Evolutionary conservation across 2,888 invertebrate species (phyloP).

Genomic region (Caenorhabditis panamensis): DNA sequence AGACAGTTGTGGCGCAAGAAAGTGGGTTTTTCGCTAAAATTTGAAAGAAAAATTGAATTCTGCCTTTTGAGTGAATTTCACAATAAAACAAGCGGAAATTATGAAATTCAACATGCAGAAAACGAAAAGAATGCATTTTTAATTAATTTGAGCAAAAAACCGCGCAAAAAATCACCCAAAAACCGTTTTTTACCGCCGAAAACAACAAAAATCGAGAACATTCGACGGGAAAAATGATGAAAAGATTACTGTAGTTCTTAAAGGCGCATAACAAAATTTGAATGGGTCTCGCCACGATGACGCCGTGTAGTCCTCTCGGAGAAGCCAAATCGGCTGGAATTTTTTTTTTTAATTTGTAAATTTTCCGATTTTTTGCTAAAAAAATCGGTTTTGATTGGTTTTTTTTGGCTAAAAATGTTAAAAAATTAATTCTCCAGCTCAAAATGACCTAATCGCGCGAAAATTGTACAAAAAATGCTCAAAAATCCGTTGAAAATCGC

Average conservation of each 20-base stretch:
- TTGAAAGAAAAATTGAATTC: background rate
- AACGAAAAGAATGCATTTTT: no score
- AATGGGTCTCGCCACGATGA: slow-evolving; percentile 29
- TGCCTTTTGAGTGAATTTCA: no score
- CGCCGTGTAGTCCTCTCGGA: background rate
- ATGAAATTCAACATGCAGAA: no score
- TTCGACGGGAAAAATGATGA: background rate
- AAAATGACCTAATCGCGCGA: background rate
- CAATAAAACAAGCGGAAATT: background rate
- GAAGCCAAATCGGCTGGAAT: no score
- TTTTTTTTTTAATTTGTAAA: background rate
- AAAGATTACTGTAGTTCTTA: slow-evolving; percentile 13
- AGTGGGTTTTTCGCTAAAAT: background rate
- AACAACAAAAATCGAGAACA: background rate
- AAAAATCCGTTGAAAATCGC: no score
- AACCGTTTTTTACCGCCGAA: background rate
- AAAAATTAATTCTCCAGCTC: background rate
- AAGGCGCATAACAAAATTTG: slow-evolving; percentile 10
- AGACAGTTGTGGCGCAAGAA: background rate
- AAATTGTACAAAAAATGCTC: no score
- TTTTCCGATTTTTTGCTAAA: background rate
- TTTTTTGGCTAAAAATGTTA: background rate
- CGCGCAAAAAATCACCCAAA: background rate
- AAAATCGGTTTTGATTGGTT: background rate
- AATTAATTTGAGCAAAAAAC: background rate